Conservation (phyloP, 2,888 invertebrate species). For the Nebria brevicollis region DNA sequence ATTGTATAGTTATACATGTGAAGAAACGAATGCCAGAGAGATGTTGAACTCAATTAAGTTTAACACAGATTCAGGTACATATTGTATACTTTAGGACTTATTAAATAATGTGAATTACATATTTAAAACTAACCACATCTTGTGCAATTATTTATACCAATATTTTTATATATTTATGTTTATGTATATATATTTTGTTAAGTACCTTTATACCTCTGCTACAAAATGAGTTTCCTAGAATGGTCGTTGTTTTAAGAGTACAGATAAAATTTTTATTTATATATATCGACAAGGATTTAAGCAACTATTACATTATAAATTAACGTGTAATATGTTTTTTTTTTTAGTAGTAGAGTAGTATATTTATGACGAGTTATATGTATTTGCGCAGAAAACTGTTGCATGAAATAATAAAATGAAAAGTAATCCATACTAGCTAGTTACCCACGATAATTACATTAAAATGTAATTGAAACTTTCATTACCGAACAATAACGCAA, state of each 20-base stretch:
- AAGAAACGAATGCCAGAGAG: slow-evolving; percentile 24
- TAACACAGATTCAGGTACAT: slow-evolving; percentile 45
- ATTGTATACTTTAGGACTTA: slow-evolving; percentile 44
- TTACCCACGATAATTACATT: neutral
- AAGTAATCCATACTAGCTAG: neutral
- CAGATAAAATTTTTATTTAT: too few species aligned
- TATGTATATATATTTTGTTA: slow-evolving; percentile 33
- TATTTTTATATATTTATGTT: neutral
- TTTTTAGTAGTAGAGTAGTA: too few species aligned
- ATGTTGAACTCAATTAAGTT: slow-evolving; percentile 24
- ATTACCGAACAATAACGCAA: slow-evolving; percentile 13
- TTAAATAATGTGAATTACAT: slow-evolving; percentile 42
- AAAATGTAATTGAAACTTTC: neutral
- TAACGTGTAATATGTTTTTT: too few species aligned
- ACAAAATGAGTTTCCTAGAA: slow-evolving; percentile 19
- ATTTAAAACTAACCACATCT: slow-evolving; percentile 39
- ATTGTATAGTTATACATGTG: neutral
- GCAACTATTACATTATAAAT: too few species aligned
- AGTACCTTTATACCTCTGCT: slow-evolving; percentile 32
- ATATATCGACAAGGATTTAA: too few species aligned
- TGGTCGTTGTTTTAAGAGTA: too few species aligned
- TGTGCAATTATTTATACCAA: slow-evolving; percentile 47
- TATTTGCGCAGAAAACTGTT: neutral
- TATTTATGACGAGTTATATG: neutral
- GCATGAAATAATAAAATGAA: neutral